Evolutionary conservation across 2,888 invertebrate genomes (phyloP), one percentile per base, ranked within the genome.

Genomic region (Tipula helvola): DNA sequence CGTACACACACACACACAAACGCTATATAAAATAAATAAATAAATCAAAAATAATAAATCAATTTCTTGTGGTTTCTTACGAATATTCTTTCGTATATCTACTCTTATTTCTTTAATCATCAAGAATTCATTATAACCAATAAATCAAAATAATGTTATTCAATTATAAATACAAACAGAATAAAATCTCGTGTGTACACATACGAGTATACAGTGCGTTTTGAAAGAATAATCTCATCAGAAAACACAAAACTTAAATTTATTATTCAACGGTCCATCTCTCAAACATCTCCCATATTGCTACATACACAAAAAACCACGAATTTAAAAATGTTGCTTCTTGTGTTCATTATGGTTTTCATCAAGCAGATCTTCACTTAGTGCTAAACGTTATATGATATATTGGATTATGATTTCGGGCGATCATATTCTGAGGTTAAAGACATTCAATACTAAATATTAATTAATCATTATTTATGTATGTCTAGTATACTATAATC

Each of bases 31-130:
- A 18, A 8, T 10, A 71, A 28, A 71, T 71, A 71, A 71, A 71
- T 71, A 71, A 71, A 71, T 71, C 71, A 71, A 71, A 71, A 71
- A 71, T 71, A 71, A 71, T 71, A 71, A 71, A 71, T 71, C 71
- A 71, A 71, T 71, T 57, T 28, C 71, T 71, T 71, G 71, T 71
- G 71, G 71, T 71, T 71, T 71, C 71, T 71, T 71, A 71, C 28
- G n/a, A 71, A 16, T 3, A 16, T 16, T 71, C 71, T 71, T 12
- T 28, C 71, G 28, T 28, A 71, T 71, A 71, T 71, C 71, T 71
- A 71, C 71, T 71, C 71, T 18, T 71, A 71, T 71, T 71, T 71
- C 71, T 71, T 71, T 71, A 71, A 71, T 71, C 71, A 71, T 71
- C 71, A 71, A 71, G 71, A 71, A 71, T 71, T 71, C 71, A 71